These are phyloP conservation scores for Holothuria scabra DNA, from an alignment of 53 echinoderm and acorn worm genomes.

Conservation along the genomic window DNA sequence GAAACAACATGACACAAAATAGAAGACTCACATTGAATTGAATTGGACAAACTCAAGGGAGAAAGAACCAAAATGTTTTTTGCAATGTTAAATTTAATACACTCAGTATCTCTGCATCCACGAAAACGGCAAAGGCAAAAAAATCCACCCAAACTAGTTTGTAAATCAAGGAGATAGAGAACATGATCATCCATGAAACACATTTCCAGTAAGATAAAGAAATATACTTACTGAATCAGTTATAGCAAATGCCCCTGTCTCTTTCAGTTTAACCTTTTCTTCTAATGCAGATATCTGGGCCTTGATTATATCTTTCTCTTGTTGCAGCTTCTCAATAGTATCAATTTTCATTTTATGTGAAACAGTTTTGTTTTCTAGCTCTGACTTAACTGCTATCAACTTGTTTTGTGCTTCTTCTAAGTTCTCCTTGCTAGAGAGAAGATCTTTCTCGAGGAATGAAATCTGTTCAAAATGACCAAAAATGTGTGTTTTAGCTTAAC, in stretches of 20 bases:
- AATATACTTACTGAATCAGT: neutral
- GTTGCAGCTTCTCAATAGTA: conserved; percentile 1
- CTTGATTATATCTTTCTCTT: neutral
- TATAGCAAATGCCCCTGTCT: neutral
- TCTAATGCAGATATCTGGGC: neutral
- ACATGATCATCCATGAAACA: neutral
- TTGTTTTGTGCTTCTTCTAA: neutral
- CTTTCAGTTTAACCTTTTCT: neutral
- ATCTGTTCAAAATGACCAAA: neutral
- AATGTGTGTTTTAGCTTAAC: neutral
- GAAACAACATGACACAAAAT: no score
- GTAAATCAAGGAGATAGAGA: no score
- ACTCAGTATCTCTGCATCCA: no score
- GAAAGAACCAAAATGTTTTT: no score
- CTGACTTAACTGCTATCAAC: neutral
- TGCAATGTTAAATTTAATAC: no score
- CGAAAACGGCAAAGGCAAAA: no score
- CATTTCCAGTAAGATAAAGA: neutral
- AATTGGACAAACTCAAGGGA: no score
- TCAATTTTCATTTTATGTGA: neutral
- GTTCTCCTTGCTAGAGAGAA: conserved; percentile 7
- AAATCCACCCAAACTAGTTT: no score
- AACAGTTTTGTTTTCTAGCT: neutral
- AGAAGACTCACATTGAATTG: no score
- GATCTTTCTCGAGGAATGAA: conserved; percentile 1